A percentile compares a stretch with the other conserved stretches of the same genome.
phyloP scores from a whole-genome alignment of 2,797 vertebrate genomes.

The Halcyon leucocephala region DNA sequence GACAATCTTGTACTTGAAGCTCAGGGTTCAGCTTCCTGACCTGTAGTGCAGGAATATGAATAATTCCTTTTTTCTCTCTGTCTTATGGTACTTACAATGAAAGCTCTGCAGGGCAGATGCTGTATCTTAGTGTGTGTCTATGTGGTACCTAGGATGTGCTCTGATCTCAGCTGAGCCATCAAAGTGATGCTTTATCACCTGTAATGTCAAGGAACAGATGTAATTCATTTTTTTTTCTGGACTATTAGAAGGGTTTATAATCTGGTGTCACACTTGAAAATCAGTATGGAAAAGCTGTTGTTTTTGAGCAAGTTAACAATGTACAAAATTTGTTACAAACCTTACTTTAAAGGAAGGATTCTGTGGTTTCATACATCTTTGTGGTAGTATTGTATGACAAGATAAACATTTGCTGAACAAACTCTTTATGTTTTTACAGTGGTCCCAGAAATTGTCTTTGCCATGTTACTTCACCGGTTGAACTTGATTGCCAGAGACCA shows the following conservation, averaged over 20 bases:
- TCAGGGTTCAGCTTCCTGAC: conserved; percentile 34
- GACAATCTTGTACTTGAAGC: conserved; percentile 6
- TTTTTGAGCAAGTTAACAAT: not conserved
- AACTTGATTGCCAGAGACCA: not conserved
- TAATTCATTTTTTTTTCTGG: conserved; percentile 23
- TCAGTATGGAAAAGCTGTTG: conserved; percentile 24
- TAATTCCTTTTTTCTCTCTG: conserved; percentile 40
- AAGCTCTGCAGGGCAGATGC: conserved; percentile 63
- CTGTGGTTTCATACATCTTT: not conserved
- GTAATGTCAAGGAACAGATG: conserved; percentile 68
- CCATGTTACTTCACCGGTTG: not conserved
- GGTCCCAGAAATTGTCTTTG: not conserved
- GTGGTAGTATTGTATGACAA: not conserved
- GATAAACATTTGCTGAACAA: not conserved
- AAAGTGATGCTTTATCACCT: conserved; percentile 66
- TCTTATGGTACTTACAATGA: conserved; percentile 52
- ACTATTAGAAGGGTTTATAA: conserved; percentile 18
- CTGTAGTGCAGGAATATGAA: conserved; percentile 18
- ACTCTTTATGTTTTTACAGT: not conserved
- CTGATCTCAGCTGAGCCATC: conserved; percentile 63
- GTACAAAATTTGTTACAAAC: not conserved
- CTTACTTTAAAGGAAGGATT: not conserved
- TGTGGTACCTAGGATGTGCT: conserved; percentile 45
- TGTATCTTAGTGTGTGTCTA: conserved; percentile 42
- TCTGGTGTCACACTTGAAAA: conserved; percentile 44